Evolutionary conservation across 2,888 invertebrate species (phyloP).

Genomic region (Meliscaeva auricollis): DNA sequence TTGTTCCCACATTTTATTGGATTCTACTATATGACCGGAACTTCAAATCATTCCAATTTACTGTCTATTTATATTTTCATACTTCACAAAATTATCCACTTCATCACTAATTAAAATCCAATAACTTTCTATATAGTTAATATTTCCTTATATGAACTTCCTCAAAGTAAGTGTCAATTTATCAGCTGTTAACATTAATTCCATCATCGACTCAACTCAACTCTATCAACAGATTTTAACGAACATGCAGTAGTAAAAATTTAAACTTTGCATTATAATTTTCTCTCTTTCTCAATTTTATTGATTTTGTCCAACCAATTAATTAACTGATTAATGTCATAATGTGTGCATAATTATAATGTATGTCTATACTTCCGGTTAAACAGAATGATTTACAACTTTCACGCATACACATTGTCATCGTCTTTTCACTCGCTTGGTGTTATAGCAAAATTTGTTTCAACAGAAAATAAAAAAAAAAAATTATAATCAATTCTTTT

Average conservation of each 20-base stretch:
- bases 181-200: background rate
- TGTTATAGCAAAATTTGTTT: constrained; percentile 12
- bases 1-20: too few relatives aligned
- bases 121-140: background rate
- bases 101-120: too few relatives aligned
- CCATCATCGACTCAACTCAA: too few relatives aligned
- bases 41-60: too few relatives aligned
- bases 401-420: constrained; percentile 41
- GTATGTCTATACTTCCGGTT: constrained; percentile 12
- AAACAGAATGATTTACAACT: constrained; percentile 41
- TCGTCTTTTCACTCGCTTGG: background rate
- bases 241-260: too few relatives aligned
- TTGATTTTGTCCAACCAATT: background rate
- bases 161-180: background rate
- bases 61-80: too few relatives aligned
- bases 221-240: background rate
- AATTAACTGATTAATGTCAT: background rate
- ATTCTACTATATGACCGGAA: too few relatives aligned
- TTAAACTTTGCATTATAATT: background rate
- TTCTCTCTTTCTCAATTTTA: too few relatives aligned
- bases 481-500: constrained; percentile 42
- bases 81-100: too few relatives aligned
- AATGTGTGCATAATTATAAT: background rate
- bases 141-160: background rate
- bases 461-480: background rate